These are phyloP conservation scores for Oceanodroma leucorhoa DNA, from an alignment of 2,797 vertebrate species.

Conservation along the genomic window DNA sequence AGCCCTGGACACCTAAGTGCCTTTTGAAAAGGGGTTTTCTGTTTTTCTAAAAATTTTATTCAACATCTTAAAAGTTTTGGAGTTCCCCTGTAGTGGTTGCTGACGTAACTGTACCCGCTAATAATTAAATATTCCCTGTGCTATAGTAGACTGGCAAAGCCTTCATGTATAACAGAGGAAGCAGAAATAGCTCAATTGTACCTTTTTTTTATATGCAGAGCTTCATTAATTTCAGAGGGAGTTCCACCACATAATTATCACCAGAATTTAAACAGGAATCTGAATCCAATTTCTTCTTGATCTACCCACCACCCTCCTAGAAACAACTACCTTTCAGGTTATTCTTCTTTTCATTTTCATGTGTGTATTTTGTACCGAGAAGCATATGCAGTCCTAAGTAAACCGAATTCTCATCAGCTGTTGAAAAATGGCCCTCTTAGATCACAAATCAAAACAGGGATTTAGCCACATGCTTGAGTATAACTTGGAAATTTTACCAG, in stretches of 20 bases:
- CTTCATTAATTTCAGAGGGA: constrained; percentile 56
- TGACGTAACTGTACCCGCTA: background rate
- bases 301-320: background rate
- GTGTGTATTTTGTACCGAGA: background rate
- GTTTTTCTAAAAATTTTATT: background rate
- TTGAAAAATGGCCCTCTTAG: background rate
- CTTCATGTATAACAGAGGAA: constrained; percentile 26
- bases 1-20: background rate
- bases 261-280: constrained; percentile 41
- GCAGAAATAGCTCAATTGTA: constrained; percentile 29
- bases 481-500: background rate
- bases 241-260: constrained; percentile 34
- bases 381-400: background rate
- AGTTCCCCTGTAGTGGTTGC: background rate
- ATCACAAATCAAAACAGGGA: background rate
- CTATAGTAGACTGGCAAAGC: constrained; percentile 21
- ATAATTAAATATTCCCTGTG: constrained; percentile 38
- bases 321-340: constrained; percentile 2
- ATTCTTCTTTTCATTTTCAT: background rate
- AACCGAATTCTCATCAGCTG: background rate
- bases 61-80: background rate
- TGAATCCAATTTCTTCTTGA: constrained; percentile 43
- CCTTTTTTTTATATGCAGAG: background rate
- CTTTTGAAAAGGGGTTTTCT: constrained; percentile 1
- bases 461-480: background rate